Conservation (phyloP, 23 tunicate genomes). For the Trididemnum clinides region DNA sequence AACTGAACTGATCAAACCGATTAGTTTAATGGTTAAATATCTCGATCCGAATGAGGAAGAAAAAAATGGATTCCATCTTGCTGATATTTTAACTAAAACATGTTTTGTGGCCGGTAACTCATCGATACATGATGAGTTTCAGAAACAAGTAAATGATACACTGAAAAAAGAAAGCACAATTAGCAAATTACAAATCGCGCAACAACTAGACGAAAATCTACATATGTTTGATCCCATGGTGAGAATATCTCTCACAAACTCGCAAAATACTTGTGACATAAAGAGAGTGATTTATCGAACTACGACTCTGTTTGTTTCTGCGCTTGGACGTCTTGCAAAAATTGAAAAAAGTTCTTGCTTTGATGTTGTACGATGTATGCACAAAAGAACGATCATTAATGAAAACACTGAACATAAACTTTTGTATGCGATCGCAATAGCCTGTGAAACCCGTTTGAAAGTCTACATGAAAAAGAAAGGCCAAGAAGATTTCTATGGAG, state of each 20-base stretch:
- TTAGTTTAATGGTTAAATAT: conserved; percentile 22
- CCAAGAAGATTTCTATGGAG: conserved; percentile 20
- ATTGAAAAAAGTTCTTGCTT: background rate
- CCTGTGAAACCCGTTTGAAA: conserved; percentile 29
- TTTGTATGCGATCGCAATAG: conserved; percentile 15
- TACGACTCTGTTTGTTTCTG: conserved; percentile 16
- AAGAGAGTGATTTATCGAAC: conserved; percentile 33
- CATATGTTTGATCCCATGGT: too few species aligned
- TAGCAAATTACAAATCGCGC: too few species aligned
- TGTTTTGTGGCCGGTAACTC: conserved; percentile 19
- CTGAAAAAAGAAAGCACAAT: too few species aligned
- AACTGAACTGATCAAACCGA: conserved; percentile 37
- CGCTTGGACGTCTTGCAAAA: background rate
- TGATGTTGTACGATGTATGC: background rate
- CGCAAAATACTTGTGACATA: too few species aligned
- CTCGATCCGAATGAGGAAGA: background rate
- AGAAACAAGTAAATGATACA: background rate
- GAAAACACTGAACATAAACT: background rate
- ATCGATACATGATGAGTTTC: background rate
- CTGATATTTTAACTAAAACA: conserved; percentile 25
- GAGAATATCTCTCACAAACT: too few species aligned
- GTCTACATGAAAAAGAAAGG: conserved; percentile 27
- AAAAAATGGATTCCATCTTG: conserved; percentile 35
- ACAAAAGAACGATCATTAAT: background rate
- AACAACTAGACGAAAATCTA: too few species aligned